These are phyloP conservation scores for Machimus rusticus DNA, from an alignment of 2,888 invertebrate species.

Conservation along the genomic window DNA sequence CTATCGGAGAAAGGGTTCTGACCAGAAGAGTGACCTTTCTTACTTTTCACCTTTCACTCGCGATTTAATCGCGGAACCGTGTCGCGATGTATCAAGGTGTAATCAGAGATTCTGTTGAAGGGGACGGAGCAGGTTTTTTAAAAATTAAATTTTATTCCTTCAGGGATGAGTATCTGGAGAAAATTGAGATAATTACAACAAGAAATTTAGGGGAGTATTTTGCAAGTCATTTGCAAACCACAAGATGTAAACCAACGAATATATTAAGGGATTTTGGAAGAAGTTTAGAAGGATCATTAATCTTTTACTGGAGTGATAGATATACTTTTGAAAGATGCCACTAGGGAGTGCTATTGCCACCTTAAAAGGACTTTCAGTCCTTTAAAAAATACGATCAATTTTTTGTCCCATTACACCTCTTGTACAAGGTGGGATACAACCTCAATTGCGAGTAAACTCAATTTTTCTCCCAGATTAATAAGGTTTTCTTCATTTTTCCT, in stretches of 20 bases:
- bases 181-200: not conserved
- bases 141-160: not conserved
- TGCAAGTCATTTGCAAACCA: constrained; percentile 13
- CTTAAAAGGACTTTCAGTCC: not conserved
- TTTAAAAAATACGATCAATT: not conserved
- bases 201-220: not conserved
- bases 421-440: not conserved
- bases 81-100: not conserved
- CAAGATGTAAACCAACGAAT: constrained; percentile 7
- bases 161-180: not conserved
- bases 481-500: not conserved
- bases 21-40: constrained; percentile 17
- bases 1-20: not conserved
- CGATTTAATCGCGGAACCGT: constrained; percentile 16
- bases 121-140: not conserved
- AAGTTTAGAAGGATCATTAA: not conserved
- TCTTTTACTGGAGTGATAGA: not conserved
- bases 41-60: constrained; percentile 30
- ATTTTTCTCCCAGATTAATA: constrained; percentile 12
- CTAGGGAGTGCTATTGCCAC: not conserved
- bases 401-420: not conserved
- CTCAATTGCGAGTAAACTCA: not conserved
- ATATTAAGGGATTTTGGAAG: not conserved
- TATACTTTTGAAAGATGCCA: not conserved
- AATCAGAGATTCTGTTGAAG: not conserved